Evolutionary conservation across 2,113 vertebrate species (phyloP).

Genomic region (Hyperoodon ampullatus): DNA sequence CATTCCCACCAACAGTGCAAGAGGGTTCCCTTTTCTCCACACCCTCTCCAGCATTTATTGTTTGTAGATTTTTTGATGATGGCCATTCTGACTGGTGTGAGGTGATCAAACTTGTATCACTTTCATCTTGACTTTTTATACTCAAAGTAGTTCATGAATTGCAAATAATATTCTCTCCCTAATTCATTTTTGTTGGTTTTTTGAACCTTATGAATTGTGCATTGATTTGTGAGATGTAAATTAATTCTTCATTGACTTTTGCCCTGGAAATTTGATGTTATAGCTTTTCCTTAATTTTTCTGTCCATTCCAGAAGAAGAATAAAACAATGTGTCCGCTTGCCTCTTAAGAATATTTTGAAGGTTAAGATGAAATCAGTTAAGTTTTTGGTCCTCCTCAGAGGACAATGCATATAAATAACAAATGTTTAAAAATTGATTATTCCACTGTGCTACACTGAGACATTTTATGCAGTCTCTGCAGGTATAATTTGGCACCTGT

Average conservation of each 20-base stretch:
- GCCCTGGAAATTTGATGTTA: background rate
- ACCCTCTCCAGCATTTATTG: too few relatives aligned
- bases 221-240: background rate
- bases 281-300: background rate
- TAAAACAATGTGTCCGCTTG: background rate
- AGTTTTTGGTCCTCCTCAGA: background rate
- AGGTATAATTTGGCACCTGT: background rate
- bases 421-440: background rate
- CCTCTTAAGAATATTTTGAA: background rate
- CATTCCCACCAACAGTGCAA: too few relatives aligned
- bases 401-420: background rate
- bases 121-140: conserved; percentile 51
- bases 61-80: too few relatives aligned
- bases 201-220: background rate
- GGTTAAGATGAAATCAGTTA: background rate
- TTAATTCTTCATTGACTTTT: conserved; percentile 19
- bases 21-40: too few relatives aligned
- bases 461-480: background rate
- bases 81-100: too few relatives aligned
- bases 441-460: background rate
- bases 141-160: conserved; percentile 22
- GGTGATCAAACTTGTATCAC: background rate
- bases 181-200: background rate
- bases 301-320: background rate
- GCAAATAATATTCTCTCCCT: background rate